Conservation (phyloP, 2,888 invertebrate species). For the Trisateles emortualis region DNA sequence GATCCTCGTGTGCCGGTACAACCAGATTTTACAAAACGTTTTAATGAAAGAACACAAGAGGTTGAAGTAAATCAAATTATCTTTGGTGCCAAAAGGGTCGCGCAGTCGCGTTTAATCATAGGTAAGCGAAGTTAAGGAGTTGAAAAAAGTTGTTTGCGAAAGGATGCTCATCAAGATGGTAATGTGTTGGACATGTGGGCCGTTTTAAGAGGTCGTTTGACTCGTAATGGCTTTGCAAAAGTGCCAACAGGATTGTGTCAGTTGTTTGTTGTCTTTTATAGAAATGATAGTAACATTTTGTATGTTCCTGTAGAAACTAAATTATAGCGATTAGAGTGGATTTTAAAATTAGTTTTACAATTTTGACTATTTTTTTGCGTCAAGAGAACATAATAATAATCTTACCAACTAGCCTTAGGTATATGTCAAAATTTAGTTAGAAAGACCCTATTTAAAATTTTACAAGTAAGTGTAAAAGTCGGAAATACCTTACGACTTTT, state of each 20-base stretch:
- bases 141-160: slow-evolving; percentile 28
- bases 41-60: slow-evolving; percentile 8
- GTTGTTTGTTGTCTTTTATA: neutral
- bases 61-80: slow-evolving; percentile 5
- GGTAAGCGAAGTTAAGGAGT: slow-evolving; percentile 24
- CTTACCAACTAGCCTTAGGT: no score
- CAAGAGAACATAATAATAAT: no score
- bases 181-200: slow-evolving; percentile 16
- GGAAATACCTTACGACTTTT: no score
- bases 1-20: no score
- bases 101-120: slow-evolving; percentile 17
- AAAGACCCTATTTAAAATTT: no score
- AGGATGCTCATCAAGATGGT: slow-evolving; percentile 16
- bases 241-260: slow-evolving; percentile 1
- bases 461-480: no score
- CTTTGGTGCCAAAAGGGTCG: slow-evolving; percentile 12
- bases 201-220: slow-evolving; percentile 34
- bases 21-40: neutral
- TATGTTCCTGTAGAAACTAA: neutral
- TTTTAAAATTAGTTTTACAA: no score
- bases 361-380: no score
- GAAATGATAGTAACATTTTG: neutral
- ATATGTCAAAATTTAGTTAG: no score
- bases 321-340: no score
- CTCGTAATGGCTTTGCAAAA: slow-evolving; percentile 30